These are phyloP conservation scores for Thalassoma bifasciatum DNA, from an alignment of 2,113 vertebrate genomes.

Conservation along the genomic window DNA sequence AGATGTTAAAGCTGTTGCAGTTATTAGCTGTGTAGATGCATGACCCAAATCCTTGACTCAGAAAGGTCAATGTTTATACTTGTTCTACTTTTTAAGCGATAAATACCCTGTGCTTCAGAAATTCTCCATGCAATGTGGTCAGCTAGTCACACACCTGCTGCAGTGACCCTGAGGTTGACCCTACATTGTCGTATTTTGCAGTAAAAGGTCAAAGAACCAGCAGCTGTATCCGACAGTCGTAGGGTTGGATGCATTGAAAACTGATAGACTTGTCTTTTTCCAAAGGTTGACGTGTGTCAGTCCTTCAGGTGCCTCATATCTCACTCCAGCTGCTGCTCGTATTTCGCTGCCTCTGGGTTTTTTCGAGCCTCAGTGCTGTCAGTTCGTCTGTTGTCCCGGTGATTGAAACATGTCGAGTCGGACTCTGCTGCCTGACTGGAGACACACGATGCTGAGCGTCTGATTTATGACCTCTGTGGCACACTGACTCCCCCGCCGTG, in stretches of 20 bases:
- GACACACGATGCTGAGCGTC: constrained; percentile 15
- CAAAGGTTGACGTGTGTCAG: constrained; percentile 12
- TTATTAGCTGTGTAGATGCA: too few species aligned
- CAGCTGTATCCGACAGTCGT: background rate
- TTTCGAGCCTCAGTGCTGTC: constrained; percentile 1
- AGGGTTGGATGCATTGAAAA: background rate
- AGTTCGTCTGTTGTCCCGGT: constrained; percentile 16
- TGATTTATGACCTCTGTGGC: constrained; percentile 55
- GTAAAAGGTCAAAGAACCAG: background rate
- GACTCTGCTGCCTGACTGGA: constrained; percentile 12
- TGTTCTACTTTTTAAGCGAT: too few species aligned
- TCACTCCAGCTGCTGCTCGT: background rate
- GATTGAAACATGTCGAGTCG: constrained; percentile 54
- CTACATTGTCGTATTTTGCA: too few species aligned
- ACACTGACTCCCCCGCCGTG: constrained; percentile 3
- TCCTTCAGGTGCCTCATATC: background rate
- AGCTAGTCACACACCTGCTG: too few species aligned
- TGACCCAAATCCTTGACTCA: too few species aligned
- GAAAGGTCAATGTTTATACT: too few species aligned
- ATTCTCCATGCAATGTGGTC: too few species aligned
- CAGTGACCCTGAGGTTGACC: too few species aligned
- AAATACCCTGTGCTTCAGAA: too few species aligned
- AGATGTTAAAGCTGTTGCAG: too few species aligned
- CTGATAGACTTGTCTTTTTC: background rate
- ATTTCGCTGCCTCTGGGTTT: background rate